Conservation (phyloP, 2,113 vertebrate genomes). For the Dipodomys merriami region DNA sequence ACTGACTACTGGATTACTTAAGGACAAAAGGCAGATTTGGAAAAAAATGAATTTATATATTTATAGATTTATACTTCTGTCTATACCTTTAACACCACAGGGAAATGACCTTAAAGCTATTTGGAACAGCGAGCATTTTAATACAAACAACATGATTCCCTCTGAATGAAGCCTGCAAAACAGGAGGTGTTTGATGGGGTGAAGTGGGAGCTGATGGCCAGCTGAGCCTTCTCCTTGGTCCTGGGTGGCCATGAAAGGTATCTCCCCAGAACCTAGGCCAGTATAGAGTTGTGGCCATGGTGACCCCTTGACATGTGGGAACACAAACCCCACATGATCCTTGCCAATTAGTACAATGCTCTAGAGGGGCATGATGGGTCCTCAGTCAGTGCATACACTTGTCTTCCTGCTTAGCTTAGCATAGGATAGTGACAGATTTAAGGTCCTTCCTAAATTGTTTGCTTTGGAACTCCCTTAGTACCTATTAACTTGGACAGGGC, state of each 20-base stretch:
- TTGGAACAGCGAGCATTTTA: background rate
- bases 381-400: background rate
- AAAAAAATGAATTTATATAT: background rate
- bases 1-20: background rate
- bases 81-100: background rate
- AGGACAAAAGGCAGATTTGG: constrained; percentile 30
- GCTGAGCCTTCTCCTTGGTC: background rate
- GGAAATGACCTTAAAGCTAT: constrained; percentile 9
- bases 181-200: background rate
- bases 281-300: background rate
- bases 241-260: background rate
- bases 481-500: background rate
- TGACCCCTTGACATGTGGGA: background rate
- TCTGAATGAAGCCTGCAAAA: background rate
- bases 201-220: background rate
- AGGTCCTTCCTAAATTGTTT: too few species aligned
- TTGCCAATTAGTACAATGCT: background rate
- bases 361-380: background rate
- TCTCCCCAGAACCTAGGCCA: background rate
- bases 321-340: background rate
- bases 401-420: background rate
- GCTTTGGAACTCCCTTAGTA: background rate
- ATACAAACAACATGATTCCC: background rate
- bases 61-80: too few species aligned
- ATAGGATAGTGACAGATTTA: background rate